Conservation (phyloP, 2,797 vertebrate genomes). For the Thripadectes ignobilis region DNA sequence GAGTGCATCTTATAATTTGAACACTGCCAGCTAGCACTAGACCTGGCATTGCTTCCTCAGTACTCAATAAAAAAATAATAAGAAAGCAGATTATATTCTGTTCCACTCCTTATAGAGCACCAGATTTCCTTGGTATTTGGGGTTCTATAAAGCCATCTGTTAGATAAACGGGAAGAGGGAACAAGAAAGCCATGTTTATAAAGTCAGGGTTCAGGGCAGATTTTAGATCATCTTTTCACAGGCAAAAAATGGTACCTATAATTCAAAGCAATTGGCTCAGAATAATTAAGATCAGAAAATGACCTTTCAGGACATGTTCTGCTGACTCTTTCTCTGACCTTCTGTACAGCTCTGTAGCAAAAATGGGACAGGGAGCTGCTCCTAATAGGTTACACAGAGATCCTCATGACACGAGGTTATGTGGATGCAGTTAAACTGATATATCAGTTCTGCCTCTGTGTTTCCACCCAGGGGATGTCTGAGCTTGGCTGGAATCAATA, state of each 20-base stretch:
- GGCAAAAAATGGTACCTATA: not conserved
- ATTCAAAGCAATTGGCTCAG: conserved; percentile 16
- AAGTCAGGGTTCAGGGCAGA: not conserved
- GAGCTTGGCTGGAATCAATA: not conserved
- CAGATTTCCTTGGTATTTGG: not conserved
- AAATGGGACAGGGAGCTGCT: not conserved
- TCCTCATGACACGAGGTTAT: not conserved
- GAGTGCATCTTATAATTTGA: conserved; percentile 54
- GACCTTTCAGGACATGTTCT: not conserved
- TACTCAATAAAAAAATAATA: not conserved
- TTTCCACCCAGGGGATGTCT: not conserved
- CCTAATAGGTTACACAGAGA: not conserved
- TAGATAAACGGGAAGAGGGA: not conserved
- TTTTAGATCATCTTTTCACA: not conserved
- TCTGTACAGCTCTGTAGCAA: not conserved
- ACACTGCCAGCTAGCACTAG: not conserved
- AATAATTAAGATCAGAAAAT: conserved; percentile 14
- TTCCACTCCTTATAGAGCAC: not conserved
- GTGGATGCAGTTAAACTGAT: not conserved
- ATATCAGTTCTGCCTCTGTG: not conserved
- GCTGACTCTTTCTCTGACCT: not conserved
- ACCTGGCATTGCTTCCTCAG: conserved; percentile 31
- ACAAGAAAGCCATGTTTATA: not conserved
- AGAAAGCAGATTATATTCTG: not conserved
- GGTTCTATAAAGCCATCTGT: not conserved